Evolutionary conservation across 2,113 vertebrate species (phyloP).

Genomic region (Sinocyclocheilus maitianheensis): DNA sequence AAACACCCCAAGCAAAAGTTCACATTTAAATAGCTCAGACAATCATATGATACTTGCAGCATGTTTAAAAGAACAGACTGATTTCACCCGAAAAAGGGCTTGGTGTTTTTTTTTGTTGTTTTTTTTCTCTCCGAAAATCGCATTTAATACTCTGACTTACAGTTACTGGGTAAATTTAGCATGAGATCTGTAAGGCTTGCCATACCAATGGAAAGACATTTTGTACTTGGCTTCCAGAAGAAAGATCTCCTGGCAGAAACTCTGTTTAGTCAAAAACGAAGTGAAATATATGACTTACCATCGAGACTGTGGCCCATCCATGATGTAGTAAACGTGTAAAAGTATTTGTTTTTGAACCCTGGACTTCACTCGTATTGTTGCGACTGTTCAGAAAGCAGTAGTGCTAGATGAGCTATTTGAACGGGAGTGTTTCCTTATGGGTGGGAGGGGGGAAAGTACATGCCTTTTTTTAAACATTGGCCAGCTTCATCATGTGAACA

Average conservation of each 20-base stretch:
- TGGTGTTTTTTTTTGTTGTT: not conserved
- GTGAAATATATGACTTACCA: conserved; percentile 38
- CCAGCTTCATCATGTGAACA: not conserved
- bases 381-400: not conserved
- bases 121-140: not conserved
- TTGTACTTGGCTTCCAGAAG: not conserved
- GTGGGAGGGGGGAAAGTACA: not conserved
- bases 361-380: not conserved
- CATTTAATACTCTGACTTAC: not conserved
- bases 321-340: not conserved
- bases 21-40: not conserved
- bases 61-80: not conserved
- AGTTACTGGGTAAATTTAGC: conserved; percentile 9
- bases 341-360: not conserved
- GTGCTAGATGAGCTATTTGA: not conserved
- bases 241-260: not conserved
- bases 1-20: not conserved
- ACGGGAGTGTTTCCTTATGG: not conserved
- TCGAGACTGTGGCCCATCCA: not conserved
- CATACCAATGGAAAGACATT: conserved; percentile 7
- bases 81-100: not conserved
- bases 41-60: not conserved
- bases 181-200: not conserved
- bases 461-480: not conserved
- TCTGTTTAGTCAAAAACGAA: not conserved